Conservation (phyloP, 1,140 invertebrate species). For the Branchinecta lynchi region DNA sequence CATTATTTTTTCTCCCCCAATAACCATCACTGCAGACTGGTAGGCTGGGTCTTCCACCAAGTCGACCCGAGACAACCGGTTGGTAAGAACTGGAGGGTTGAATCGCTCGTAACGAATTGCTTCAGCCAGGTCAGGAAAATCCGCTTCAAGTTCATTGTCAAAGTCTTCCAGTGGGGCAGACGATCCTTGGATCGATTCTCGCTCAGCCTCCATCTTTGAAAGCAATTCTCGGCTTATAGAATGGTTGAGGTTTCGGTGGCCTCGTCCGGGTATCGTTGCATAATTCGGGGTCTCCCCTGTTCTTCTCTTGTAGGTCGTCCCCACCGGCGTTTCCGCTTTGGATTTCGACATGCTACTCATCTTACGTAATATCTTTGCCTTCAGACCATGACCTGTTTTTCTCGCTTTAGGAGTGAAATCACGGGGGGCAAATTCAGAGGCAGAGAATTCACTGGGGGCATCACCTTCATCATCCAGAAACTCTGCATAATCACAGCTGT, state of each 20-base stretch:
- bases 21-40: background rate
- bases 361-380: background rate
- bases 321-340: background rate
- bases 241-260: background rate
- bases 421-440: background rate
- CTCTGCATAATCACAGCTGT: background rate
- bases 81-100: background rate
- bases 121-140: background rate
- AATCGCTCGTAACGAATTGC: background rate
- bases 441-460: background rate
- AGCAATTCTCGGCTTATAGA: constrained; percentile 3
- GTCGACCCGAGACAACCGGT: background rate
- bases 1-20: background rate
- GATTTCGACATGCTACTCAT: background rate
- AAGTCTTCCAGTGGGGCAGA: background rate
- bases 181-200: background rate
- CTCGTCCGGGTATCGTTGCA: background rate
- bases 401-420: background rate
- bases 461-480: background rate
- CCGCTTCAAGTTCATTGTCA: background rate
- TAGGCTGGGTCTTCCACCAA: background rate
- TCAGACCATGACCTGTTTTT: background rate
- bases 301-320: background rate
- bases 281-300: background rate
- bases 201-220: background rate